These are phyloP conservation scores for Yponomeuta evonymella DNA, from an alignment of 2,888 invertebrate genomes.

Conservation along the genomic window DNA sequence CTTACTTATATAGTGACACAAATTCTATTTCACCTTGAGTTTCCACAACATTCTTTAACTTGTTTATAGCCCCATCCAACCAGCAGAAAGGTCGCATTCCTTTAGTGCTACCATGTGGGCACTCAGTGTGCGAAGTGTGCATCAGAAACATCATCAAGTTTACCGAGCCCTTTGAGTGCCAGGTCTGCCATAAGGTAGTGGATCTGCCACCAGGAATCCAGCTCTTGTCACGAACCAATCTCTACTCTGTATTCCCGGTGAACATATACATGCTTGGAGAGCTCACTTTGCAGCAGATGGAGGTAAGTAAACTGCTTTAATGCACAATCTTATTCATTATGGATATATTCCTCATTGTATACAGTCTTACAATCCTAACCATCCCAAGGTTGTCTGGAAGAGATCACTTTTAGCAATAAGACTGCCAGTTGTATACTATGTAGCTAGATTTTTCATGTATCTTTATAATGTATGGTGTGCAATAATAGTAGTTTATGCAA, in stretches of 20 bases:
- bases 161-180: conserved; percentile 64
- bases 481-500: too few species aligned
- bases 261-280: conserved; percentile 58
- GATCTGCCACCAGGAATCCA: conserved; percentile 28
- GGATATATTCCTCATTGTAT: background rate
- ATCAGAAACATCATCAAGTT: conserved; percentile 52
- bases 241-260: conserved; percentile 52
- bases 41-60: background rate
- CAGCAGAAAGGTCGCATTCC: conserved; percentile 60
- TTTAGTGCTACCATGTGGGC: conserved; percentile 79
- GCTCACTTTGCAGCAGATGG: conserved; percentile 38
- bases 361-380: too few species aligned
- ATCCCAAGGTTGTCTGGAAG: too few species aligned
- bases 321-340: background rate
- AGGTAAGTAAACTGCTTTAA: conserved; percentile 34
- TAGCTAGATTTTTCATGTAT: too few species aligned
- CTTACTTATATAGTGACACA: background rate
- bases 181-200: conserved; percentile 57
- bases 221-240: conserved; percentile 30
- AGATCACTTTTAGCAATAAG: too few species aligned
- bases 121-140: conserved; percentile 81
- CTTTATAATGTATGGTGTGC: too few species aligned
- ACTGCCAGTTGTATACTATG: too few species aligned
- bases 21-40: background rate
- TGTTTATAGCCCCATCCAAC: conserved; percentile 22